These are phyloP conservation scores for Frankliniella fusca DNA, from an alignment of 2,888 invertebrate species.

Conservation along the genomic window DNA sequence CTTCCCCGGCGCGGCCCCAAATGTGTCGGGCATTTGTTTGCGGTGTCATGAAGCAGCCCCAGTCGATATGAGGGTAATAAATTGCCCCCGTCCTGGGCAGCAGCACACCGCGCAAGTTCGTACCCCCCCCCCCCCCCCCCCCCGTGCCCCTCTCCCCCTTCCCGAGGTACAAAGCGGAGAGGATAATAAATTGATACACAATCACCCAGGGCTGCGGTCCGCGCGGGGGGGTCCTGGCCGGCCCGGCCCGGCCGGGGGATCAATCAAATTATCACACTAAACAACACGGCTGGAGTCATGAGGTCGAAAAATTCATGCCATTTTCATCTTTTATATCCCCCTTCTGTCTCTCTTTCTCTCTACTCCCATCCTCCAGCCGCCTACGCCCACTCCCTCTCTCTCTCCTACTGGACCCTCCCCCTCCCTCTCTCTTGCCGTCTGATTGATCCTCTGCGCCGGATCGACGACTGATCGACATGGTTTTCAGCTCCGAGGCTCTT, in stretches of 20 bases:
- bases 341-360: not conserved
- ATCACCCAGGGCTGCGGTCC: not conserved
- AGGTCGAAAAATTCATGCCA: not conserved
- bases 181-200: conserved; percentile 25
- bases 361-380: not conserved
- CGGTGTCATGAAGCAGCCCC: conserved; percentile 14
- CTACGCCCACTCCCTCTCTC: not conserved
- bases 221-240: not conserved
- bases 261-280: conserved; percentile 6
- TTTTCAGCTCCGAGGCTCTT: too few relatives aligned
- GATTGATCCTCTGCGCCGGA: not conserved
- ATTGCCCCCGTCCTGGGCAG: not conserved
- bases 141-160: not conserved
- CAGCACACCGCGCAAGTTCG: not conserved
- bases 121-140: not conserved
- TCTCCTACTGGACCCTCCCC: not conserved
- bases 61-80: conserved; percentile 14
- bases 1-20: not conserved
- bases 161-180: not conserved
- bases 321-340: not conserved
- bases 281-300: not conserved
- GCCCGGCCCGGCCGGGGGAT: not conserved
- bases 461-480: too few relatives aligned
- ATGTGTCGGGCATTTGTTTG: conserved; percentile 17
- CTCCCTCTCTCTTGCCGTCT: not conserved